These are phyloP conservation scores for Onychomys arenicola DNA, from an alignment of 2,797 vertebrate genomes.

Conservation along the genomic window DNA sequence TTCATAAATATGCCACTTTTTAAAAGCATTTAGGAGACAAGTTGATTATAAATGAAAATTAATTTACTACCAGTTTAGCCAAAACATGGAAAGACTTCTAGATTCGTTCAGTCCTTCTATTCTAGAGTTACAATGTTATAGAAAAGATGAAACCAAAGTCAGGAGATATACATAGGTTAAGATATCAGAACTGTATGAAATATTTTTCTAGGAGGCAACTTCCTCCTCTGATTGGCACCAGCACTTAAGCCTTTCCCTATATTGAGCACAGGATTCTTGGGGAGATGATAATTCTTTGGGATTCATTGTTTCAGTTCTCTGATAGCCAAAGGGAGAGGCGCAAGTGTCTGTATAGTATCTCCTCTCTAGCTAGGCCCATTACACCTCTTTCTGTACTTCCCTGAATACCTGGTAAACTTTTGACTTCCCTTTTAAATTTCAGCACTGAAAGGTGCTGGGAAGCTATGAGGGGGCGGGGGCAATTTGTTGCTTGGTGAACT, in stretches of 20 bases:
- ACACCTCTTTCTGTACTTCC: neutral
- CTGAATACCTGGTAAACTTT: constrained; percentile 39
- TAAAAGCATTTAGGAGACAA: neutral
- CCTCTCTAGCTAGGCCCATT: neutral
- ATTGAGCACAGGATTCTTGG: neutral
- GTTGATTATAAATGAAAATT: neutral
- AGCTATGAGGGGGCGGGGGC: neutral
- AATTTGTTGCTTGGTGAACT: constrained; percentile 19
- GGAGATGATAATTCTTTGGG: neutral
- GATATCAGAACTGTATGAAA: neutral
- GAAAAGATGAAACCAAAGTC: neutral
- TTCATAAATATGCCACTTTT: neutral
- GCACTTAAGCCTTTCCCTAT: neutral
- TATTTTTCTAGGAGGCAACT: neutral
- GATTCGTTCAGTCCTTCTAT: neutral
- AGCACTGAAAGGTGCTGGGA: constrained; percentile 17
- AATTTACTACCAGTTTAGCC: neutral
- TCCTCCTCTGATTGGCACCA: neutral
- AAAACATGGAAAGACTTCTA: neutral
- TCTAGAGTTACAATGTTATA: neutral
- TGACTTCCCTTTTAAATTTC: constrained; percentile 35
- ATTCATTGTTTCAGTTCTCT: neutral
- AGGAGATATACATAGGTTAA: neutral
- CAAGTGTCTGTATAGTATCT: neutral
- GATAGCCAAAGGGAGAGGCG: neutral